Percentiles rank a stretch among this genome's conserved stretches.
Conservation (phyloP, 2,113 vertebrate genomes). For the Myrmophylax atrothorax region DNA sequence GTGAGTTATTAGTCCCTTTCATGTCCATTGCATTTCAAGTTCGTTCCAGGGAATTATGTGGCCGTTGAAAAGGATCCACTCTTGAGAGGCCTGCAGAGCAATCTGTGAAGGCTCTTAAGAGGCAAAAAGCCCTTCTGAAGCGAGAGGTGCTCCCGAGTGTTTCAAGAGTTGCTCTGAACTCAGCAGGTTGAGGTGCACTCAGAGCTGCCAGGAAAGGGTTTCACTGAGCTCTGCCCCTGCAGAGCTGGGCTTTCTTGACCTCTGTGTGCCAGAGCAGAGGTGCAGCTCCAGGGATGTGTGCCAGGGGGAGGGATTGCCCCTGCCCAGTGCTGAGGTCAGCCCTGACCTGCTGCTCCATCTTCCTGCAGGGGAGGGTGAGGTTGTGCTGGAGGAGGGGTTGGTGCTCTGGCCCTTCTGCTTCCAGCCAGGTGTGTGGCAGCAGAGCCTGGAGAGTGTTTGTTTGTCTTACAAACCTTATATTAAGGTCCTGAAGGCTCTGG, state of each 20-base stretch:
- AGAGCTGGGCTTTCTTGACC: neutral
- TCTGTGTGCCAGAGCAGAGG: neutral
- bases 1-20: neutral
- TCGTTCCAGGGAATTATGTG: neutral
- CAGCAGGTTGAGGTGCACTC: neutral
- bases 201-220: neutral
- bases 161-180: neutral
- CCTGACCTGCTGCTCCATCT: too few relatives aligned
- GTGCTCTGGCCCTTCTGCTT: neutral
- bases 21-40: neutral
- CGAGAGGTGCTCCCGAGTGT: neutral
- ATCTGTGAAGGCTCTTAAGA: neutral
- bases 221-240: neutral
- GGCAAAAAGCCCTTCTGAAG: neutral
- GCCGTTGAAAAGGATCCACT: neutral
- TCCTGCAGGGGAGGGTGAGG: neutral
- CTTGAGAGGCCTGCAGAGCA: neutral
- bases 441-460: neutral
- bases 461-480: neutral
- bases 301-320: rapidly evolving
- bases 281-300: neutral
- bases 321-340: rapidly evolving
- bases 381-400: neutral
- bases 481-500: neutral
- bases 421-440: neutral